Conservation (phyloP, 2,113 vertebrate species). For the Menidia beryllina region DNA sequence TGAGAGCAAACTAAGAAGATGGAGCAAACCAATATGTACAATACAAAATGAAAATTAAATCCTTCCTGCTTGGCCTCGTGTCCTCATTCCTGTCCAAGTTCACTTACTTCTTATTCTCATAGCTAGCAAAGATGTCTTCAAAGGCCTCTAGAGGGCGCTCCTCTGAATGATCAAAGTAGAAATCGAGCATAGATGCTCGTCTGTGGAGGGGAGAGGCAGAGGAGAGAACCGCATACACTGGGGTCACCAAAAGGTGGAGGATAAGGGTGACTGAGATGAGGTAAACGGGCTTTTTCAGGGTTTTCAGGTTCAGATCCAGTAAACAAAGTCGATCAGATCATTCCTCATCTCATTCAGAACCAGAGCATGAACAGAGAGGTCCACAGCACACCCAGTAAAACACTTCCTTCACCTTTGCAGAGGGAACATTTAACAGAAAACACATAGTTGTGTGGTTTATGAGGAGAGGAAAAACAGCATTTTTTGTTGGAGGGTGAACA, state of each 20-base stretch:
- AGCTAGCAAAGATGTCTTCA: conserved; percentile 98
- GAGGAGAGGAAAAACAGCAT: not conserved
- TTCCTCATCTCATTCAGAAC: conserved; percentile 47
- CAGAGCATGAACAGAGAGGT: conserved; percentile 26
- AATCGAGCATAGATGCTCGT: conserved; percentile 94
- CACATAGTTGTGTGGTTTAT: conserved; percentile 1
- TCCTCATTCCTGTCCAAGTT: conserved; percentile 60
- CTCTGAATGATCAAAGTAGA: conserved; percentile 98
- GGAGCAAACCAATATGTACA: conserved; percentile 14
- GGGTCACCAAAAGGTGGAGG: conserved; percentile 74
- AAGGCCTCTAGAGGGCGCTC: conserved; percentile 96
- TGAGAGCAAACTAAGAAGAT: conserved; percentile 54
- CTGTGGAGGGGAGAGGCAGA: conserved; percentile 89
- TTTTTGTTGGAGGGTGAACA: not conserved
- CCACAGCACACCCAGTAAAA: conserved; percentile 37
- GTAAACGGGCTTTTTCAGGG: conserved; percentile 34
- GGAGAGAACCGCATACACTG: conserved; percentile 80
- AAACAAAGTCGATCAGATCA: not conserved
- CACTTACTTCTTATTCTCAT: conserved; percentile 99
- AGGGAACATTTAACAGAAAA: conserved; percentile 7
- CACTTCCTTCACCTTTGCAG: conserved; percentile 11
- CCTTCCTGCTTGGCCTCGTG: conserved; percentile 75
- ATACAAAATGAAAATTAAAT: conserved; percentile 43
- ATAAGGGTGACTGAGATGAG: conserved; percentile 59
- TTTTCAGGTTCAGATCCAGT: not conserved